Base-by-base conservation (phyloP, 2,797 vertebrate species). In the Prionace glauca region DNA sequence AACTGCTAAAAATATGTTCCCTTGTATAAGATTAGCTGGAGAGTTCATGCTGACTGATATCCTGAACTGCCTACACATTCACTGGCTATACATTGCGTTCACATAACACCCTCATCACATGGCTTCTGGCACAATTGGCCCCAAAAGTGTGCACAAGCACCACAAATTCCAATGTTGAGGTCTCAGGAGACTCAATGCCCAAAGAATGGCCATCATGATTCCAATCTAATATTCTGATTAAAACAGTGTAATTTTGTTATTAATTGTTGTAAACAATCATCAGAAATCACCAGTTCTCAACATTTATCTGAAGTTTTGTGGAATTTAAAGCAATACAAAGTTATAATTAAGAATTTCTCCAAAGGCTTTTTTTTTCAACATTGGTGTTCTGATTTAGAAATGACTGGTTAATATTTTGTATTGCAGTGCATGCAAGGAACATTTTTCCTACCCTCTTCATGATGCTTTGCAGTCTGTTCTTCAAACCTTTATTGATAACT, bases 401-500 rank as follows among this genome's bases (percentile, higher is more conserved):
- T 36, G 11, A 56, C 26, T 16, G n/a, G 41, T 72, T 3, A 77
- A 95, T 74, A 12, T 67, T 41, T 88, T 32, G 41, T 94, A 50
- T 74, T 94, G 45, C 71, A 56, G 69, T 56, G 16, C 14, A 95
- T 56, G 12, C 45, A 74, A 50, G 10, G 22, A 95, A 74, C 41
- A 69, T 67, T 56, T 77, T 77, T 95, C 96, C 95, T 96, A 98
- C 98, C 97, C 97, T 97, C 96, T 96, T 97, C 96, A 97, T 96
- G 87, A 97, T 96, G 60, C 96, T 96, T 95, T 97, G 97, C 3
- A 98, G 96, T 95, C 97, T 97, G 95, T 96, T 97, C 96, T 97
- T 98, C 96, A 97, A 96, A 96, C 96, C 97, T 96, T 97, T 97
- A 96, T 97, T 97, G 96, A 97, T 97, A 86, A 97, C 96, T 12